Percentiles rank a stretch among this genome's conserved stretches.
These are phyloP conservation scores for Drosophila equinoxialis DNA, from an alignment of 1,140 invertebrate genomes.

Conservation along the genomic window DNA sequence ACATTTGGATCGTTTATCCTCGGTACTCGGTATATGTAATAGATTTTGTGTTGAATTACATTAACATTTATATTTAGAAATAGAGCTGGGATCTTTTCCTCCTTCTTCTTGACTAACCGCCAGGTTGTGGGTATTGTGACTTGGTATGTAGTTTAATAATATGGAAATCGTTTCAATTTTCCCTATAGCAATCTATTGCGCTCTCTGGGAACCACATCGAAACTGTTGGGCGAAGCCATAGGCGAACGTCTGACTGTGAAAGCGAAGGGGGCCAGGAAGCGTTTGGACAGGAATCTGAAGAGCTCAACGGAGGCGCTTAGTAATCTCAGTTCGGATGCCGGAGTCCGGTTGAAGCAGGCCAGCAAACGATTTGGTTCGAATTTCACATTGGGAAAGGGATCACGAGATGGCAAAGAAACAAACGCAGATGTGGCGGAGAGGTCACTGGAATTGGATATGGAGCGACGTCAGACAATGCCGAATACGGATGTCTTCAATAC, in stretches of 20 bases:
- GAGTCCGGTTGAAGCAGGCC: slow-evolving; percentile 63
- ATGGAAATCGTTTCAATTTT: neutral
- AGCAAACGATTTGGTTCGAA: slow-evolving; percentile 67
- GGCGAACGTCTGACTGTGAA: slow-evolving; percentile 71
- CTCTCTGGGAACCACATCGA: slow-evolving; percentile 76
- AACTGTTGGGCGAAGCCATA: slow-evolving; percentile 76
- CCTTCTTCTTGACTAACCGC: neutral
- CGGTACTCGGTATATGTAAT: slow-evolving; percentile 9
- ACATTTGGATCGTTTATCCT: neutral
- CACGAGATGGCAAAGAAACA: slow-evolving; percentile 31
- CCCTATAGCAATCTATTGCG: slow-evolving; percentile 69
- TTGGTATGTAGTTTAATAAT: neutral
- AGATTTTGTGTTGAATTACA: slow-evolving; percentile 7
- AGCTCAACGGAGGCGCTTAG: slow-evolving; percentile 68
- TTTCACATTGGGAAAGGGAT: slow-evolving; percentile 54
- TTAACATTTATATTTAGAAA: slow-evolving; percentile 12
- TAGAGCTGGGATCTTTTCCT: neutral
- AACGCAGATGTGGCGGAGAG: neutral
- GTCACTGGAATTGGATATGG: slow-evolving; percentile 35
- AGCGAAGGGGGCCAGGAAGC: slow-evolving; percentile 73
- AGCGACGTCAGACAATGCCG: slow-evolving; percentile 74
- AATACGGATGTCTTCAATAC: slow-evolving; percentile 74
- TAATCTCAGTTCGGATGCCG: slow-evolving; percentile 65
- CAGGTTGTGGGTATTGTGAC: neutral
- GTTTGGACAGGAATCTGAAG: slow-evolving; percentile 77